These are phyloP conservation scores for Leucoraja erinaceus DNA, from an alignment of 2,113 vertebrate genomes.

Conservation along the genomic window DNA sequence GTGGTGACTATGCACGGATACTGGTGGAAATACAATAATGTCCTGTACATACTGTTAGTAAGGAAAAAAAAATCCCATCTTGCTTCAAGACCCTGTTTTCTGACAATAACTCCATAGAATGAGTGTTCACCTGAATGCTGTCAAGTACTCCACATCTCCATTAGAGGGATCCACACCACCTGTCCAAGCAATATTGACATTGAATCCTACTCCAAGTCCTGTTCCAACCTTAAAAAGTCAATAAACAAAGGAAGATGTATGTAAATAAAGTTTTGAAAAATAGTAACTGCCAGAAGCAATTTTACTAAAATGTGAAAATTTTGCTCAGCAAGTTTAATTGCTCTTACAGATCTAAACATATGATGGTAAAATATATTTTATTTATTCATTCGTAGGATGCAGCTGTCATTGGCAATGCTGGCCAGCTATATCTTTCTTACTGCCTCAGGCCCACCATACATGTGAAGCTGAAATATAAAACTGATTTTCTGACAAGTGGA, in stretches of 20 bases:
- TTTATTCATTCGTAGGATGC: not conserved
- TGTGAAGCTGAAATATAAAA: not conserved
- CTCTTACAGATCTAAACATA: not conserved
- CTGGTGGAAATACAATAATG: not conserved
- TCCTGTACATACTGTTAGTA: not conserved
- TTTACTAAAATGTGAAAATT: not conserved
- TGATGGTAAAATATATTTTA: not conserved
- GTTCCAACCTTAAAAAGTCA: constrained; percentile 62
- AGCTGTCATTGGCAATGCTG: not conserved
- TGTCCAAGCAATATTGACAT: constrained; percentile 79
- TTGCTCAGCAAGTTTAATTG: not conserved
- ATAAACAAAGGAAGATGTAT: not conserved
- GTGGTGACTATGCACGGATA: not conserved
- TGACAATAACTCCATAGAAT: not conserved
- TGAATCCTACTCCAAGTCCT: constrained; percentile 71
- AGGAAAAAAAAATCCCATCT: not conserved
- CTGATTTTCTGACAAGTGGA: not conserved
- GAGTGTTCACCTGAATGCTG: constrained; percentile 67
- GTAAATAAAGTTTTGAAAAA: constrained; percentile 1
- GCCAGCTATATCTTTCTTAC: not conserved
- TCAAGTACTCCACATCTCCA: constrained; percentile 76
- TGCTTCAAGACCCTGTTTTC: not conserved
- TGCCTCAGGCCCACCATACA: not conserved
- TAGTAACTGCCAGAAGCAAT: not conserved
- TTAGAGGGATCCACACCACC: constrained; percentile 76